A percentile compares a stretch with the other conserved stretches of the same genome.
These are phyloP conservation scores for Anadara kagoshimensis DNA, from an alignment of 1,140 invertebrate species.

Conservation along the genomic window DNA sequence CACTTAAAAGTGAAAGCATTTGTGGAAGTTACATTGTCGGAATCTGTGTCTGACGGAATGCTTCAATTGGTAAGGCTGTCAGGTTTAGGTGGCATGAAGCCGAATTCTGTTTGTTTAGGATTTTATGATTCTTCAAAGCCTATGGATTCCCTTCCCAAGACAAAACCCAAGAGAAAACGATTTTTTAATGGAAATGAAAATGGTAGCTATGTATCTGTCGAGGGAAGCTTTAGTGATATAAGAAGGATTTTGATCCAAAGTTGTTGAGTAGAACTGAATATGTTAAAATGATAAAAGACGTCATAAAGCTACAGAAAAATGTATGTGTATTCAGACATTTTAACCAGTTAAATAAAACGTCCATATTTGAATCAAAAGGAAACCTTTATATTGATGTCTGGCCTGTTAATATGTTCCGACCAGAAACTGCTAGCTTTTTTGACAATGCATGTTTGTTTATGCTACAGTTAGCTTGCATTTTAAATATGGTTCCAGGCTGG, in stretches of 20 bases:
- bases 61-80: constrained; percentile 93
- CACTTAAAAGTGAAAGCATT: constrained; percentile 97
- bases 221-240: constrained; percentile 54
- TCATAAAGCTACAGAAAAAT: constrained; percentile 93
- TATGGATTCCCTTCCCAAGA: constrained; percentile 54
- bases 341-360: constrained; percentile 81
- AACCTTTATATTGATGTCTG: constrained; percentile 93
- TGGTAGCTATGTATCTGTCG: constrained; percentile 36
- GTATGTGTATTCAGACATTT: constrained; percentile 95
- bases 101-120: constrained; percentile 91
- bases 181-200: constrained; percentile 51
- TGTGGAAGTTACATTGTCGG: constrained; percentile 93
- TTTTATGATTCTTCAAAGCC: constrained; percentile 81
- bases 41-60: constrained; percentile 89
- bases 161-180: constrained; percentile 22
- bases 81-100: constrained; percentile 99
- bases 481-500: constrained; percentile 84
- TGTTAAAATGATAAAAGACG: constrained; percentile 90
- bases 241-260: constrained; percentile 63
- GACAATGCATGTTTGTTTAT: constrained; percentile 90
- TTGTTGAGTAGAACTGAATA: constrained; percentile 80
- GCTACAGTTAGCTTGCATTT: constrained; percentile 96
- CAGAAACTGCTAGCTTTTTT: constrained; percentile 73
- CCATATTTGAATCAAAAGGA: constrained; percentile 54
- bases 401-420: constrained; percentile 79